Percentiles rank a stretch among this genome's conserved stretches.
Conservation (phyloP, 2,797 vertebrate genomes). For the Pseudotriccus pelzelni region DNA sequence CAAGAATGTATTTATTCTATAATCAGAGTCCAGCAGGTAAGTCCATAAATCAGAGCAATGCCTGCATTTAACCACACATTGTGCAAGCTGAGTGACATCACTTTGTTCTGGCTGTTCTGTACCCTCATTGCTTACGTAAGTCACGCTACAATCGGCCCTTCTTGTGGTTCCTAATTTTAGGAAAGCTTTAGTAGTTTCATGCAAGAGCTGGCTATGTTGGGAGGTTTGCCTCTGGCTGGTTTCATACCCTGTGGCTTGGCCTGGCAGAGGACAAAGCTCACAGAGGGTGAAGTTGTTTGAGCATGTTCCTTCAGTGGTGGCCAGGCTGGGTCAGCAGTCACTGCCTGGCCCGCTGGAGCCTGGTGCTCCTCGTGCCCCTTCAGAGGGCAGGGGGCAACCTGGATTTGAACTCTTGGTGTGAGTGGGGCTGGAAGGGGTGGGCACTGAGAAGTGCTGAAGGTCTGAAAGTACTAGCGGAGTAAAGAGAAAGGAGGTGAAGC, state of each 20-base stretch:
- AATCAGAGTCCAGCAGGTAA: neutral
- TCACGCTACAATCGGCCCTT: neutral
- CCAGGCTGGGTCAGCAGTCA: neutral
- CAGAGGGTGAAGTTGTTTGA: neutral
- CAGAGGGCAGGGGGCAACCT: neutral
- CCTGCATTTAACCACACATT: neutral
- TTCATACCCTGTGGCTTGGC: neutral
- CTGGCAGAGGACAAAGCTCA: neutral
- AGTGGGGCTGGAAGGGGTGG: neutral
- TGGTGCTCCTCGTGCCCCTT: neutral
- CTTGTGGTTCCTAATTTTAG: neutral
- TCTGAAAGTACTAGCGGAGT: neutral
- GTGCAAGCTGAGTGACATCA: neutral
- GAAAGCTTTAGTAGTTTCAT: neutral
- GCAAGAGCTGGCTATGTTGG: neutral
- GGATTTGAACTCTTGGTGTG: neutral
- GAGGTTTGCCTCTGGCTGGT: neutral
- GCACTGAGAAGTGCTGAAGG: neutral
- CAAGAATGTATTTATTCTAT: neutral
- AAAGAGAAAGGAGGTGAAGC: neutral
- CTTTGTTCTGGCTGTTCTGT: neutral
- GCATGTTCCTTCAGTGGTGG: accelerated
- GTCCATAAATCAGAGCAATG: neutral
- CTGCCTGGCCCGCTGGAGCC: neutral
- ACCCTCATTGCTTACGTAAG: neutral